Base-by-base conservation (phyloP, 2,113 vertebrate species). In the Forbesichthys agassizii region DNA sequence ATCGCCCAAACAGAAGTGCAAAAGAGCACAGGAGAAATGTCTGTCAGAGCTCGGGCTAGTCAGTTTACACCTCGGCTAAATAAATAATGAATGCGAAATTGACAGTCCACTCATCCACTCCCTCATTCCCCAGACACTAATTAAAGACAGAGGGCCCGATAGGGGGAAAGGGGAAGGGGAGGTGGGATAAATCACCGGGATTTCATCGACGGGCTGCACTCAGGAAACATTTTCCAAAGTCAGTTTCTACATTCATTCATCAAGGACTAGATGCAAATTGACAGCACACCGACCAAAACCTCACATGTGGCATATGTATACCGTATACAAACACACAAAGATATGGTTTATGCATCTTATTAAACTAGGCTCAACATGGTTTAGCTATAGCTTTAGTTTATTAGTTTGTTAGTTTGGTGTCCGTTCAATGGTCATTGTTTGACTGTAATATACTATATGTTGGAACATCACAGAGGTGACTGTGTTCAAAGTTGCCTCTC, bases 101-200 rank as follows among this genome's bases (percentile, higher is more conserved):
- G 88, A 90, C 88, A 89, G 86, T 89, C 89, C 88, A 88, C 86
- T 92, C 91, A 89, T 89, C 89, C 88, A 83, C 84, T 86, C 59
- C 66, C 79, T 86, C 84, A 71, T 88, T 93, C 91, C 88, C 92
- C 85, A 84, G 90, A 90, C 88, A 83, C 90, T 91, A 92, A 93
- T 93, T 93, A 93, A 92, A 88, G 83, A 81, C 82, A 86, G 81
- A 87, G 85, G 77, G 83, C 66, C 74, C 84, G 84, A 85, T 68
- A 76, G 77, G 83, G 66, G 62, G 46, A 67, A 59, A 55, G 48
- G 63, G 52, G 64, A 57, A 4, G 33, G 75, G 71, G 80, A 77
- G 73, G 83, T 77, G 82, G 87, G 84, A 82, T 77, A 84, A 83
- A 91, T 91, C 84, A 86, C 70, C 78, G 64, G 61, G 69, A 85